Percentiles rank a stretch among this genome's conserved stretches.
Evolutionary conservation across 1,140 invertebrate genomes (phyloP).

Genomic region (Gryllus bimaculatus): DNA sequence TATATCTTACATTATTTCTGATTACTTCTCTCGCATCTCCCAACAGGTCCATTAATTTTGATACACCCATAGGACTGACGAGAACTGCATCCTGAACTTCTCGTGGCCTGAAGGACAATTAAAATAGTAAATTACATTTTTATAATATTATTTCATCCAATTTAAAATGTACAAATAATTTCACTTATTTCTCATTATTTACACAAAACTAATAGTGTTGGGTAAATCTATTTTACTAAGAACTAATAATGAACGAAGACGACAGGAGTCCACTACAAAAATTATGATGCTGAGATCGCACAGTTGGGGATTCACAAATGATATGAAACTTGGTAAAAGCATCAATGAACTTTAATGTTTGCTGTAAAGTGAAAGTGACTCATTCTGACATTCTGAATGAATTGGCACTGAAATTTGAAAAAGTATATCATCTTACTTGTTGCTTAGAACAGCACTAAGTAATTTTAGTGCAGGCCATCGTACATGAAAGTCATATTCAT

Average conservation of each 20-base stretch:
- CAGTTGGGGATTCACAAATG: too few relatives aligned
- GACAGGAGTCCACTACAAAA: too few relatives aligned
- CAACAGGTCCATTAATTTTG: slow-evolving; percentile 93
- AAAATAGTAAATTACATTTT: not conserved
- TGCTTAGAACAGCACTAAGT: slow-evolving; percentile 68
- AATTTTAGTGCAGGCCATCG: slow-evolving; percentile 80
- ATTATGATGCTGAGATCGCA: too few relatives aligned
- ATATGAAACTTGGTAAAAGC: too few relatives aligned
- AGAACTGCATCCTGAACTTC: slow-evolving; percentile 94
- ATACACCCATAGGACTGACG: slow-evolving; percentile 92
- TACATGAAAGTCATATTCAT: slow-evolving; percentile 91
- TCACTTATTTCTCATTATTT: not conserved
- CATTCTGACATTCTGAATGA: too few relatives aligned
- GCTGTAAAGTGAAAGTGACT: too few relatives aligned
- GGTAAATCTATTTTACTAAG: not conserved
- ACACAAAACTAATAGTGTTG: not conserved
- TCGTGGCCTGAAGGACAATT: slow-evolving; percentile 51
- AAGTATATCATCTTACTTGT: slow-evolving; percentile 36
- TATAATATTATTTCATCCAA: too few relatives aligned
- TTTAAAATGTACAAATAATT: not conserved
- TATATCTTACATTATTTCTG: slow-evolving; percentile 74
- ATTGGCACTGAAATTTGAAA: not conserved
- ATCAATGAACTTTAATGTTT: too few relatives aligned
- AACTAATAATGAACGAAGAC: too few relatives aligned
- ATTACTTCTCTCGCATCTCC: slow-evolving; percentile 91